Evolutionary conservation across 2,797 vertebrate genomes (phyloP).

Genomic region (Sciurus carolinensis): DNA sequence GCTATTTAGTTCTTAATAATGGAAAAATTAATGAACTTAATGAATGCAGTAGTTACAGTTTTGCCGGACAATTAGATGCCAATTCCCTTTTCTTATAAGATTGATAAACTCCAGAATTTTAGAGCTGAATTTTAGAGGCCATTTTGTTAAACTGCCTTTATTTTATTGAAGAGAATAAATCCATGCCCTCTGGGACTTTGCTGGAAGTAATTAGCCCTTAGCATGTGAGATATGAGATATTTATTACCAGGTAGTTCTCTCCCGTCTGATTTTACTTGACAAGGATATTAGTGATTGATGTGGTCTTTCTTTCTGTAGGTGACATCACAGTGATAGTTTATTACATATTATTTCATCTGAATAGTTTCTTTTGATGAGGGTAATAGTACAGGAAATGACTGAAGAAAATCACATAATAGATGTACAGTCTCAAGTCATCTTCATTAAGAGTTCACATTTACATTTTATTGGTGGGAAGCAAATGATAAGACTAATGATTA

Average conservation of each 20-base stretch:
- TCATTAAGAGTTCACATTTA: constrained; percentile 55
- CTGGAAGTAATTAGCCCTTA: constrained; percentile 66
- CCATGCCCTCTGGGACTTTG: constrained; percentile 17
- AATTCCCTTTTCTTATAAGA: constrained; percentile 19
- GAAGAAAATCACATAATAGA: neutral
- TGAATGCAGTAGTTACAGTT: constrained; percentile 13
- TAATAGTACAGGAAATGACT: neutral
- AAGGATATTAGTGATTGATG: constrained; percentile 16
- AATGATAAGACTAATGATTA: constrained; percentile 22
- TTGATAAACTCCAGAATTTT: constrained; percentile 57
- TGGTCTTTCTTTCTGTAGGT: neutral
- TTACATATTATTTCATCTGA: constrained; percentile 26
- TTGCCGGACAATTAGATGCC: neutral
- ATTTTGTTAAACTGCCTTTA: constrained; percentile 64
- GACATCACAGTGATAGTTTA: neutral
- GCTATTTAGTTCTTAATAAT: neutral
- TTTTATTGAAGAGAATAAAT: constrained; percentile 65
- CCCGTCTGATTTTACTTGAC: constrained; percentile 46
- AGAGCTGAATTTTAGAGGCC: constrained; percentile 47
- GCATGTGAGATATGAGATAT: neutral
- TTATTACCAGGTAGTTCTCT: constrained; percentile 13
- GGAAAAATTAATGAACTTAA: constrained; percentile 22
- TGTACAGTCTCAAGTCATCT: neutral
- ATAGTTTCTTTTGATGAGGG: constrained; percentile 25
- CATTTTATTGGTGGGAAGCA: constrained; percentile 21